Evolutionary conservation across 2,113 vertebrate species (phyloP).

Genomic region (Cyanoramphus novaezelandiae): DNA sequence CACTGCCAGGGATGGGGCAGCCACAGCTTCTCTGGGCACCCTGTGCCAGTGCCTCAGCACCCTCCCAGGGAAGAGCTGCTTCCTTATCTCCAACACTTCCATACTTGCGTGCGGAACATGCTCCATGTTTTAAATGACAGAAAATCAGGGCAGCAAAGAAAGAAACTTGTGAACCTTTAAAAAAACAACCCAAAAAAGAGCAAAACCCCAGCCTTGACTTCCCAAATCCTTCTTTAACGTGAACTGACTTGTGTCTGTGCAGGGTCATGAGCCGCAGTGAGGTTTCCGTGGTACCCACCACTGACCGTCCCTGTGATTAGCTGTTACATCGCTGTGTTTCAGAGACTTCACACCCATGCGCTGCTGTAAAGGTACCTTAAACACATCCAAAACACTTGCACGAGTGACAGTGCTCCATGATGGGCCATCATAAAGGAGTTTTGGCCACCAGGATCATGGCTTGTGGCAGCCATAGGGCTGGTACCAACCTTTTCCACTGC

Average conservation of each 20-base stretch:
- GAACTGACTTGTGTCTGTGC: neutral
- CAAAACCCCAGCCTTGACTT: neutral
- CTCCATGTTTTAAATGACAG: neutral
- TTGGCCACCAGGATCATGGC: neutral
- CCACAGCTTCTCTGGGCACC: neutral
- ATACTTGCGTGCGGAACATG: fast-evolving
- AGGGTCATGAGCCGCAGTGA: neutral
- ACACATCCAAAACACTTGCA: fast-evolving
- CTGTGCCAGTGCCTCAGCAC: neutral
- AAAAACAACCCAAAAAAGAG: neutral
- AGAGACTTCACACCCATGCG: neutral
- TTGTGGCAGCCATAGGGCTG: fast-evolving
- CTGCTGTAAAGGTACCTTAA: neutral
- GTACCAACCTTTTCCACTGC: neutral
- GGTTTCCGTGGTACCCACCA: fast-evolving
- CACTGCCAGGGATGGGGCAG: too few relatives aligned
- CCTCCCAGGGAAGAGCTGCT: neutral
- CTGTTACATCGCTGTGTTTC: fast-evolving
- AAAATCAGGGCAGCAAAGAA: neutral
- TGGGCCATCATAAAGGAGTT: too few relatives aligned
- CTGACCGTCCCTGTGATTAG: fast-evolving
- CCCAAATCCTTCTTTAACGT: neutral
- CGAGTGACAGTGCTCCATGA: neutral
- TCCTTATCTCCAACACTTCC: neutral
- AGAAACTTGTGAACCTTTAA: neutral